Conservation (phyloP, 2,113 vertebrate genomes). For the Heterochromis multidens region DNA sequence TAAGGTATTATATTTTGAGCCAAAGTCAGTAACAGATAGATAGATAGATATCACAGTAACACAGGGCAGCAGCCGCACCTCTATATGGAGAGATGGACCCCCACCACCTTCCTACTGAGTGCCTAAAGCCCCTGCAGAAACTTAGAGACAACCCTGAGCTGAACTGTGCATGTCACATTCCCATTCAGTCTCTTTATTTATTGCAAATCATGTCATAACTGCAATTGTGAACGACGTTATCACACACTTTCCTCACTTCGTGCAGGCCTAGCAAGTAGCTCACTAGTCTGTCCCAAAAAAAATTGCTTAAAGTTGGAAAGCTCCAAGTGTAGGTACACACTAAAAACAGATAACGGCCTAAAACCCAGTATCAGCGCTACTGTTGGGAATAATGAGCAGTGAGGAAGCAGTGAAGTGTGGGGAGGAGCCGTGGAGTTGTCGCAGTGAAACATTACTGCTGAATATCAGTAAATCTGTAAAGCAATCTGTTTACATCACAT, state of each 20-base stretch:
- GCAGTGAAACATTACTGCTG: slow-evolving; percentile 12
- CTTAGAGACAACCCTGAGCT: not conserved
- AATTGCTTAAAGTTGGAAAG: not conserved
- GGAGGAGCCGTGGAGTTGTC: not conserved
- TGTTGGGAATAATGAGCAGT: not conserved
- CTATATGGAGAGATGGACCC: not conserved
- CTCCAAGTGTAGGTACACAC: not conserved
- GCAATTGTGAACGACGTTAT: not conserved
- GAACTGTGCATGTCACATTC: not conserved
- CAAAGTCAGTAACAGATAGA: not conserved
- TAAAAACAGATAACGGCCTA: not conserved
- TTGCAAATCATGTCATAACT: not conserved
- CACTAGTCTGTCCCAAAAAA: not conserved
- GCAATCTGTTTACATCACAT: not conserved
- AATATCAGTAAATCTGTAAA: not conserved
- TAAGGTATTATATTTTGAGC: not conserved
- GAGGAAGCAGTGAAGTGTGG: not conserved
- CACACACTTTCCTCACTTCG: not conserved
- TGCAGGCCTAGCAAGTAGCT: not conserved
- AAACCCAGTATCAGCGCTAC: not conserved
- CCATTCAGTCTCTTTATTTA: not conserved
- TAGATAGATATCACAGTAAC: not conserved
- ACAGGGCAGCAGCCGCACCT: not conserved
- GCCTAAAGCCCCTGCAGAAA: not conserved
- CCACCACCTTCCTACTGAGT: not conserved